These are phyloP conservation scores for Tyrannus savana DNA, from an alignment of 2,113 vertebrate species.

Conservation along the genomic window DNA sequence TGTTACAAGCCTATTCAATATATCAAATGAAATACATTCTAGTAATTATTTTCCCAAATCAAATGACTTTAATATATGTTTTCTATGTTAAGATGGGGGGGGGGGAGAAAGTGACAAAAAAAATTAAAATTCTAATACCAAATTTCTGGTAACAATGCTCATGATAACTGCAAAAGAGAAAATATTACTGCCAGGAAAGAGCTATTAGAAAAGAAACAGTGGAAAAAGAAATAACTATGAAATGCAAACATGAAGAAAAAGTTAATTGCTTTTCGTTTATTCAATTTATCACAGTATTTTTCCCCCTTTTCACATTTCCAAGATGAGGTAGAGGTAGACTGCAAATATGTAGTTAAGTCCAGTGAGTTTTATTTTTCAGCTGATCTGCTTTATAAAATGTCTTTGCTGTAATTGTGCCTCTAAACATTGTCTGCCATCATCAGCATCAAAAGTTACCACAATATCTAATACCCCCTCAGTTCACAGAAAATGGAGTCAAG, in stretches of 20 bases:
- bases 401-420: conserved; percentile 57
- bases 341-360: conserved; percentile 30
- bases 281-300: conserved; percentile 25
- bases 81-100: not conserved
- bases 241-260: conserved; percentile 35
- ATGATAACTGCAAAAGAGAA: not conserved
- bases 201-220: not conserved
- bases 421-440: conserved; percentile 63
- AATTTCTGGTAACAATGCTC: conserved; percentile 24
- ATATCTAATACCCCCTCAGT: conserved; percentile 2
- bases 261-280: conserved; percentile 40
- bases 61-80: not conserved
- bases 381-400: not conserved
- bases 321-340: not conserved
- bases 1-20: not conserved
- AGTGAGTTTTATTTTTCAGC: conserved; percentile 15
- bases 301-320: conserved; percentile 8
- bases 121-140: not conserved
- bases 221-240: not conserved
- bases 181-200: not conserved
- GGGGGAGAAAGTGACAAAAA: not conserved
- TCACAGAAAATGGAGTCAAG: conserved; percentile 38
- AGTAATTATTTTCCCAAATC: conserved; percentile 16
- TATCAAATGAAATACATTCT: not conserved
- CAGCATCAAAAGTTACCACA: conserved; percentile 48